These are phyloP conservation scores for Podocnemis expansa DNA, from an alignment of 2,113 vertebrate species.

Conservation along the genomic window DNA sequence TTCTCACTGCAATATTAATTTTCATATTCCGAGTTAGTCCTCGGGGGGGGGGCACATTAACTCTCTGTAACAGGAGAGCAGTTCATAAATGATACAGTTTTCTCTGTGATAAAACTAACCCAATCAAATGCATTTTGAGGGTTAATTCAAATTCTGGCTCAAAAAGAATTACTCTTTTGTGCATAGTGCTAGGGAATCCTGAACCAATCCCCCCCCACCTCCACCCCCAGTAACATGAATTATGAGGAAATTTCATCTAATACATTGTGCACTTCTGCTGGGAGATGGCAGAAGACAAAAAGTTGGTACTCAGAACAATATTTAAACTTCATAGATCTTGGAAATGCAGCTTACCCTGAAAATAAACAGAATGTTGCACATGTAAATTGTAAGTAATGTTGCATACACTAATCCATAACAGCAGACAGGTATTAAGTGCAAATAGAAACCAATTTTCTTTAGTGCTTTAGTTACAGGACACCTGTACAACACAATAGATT, in stretches of 20 bases:
- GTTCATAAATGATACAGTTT: accelerated
- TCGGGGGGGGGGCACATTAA: accelerated
- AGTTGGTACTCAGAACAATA: background rate
- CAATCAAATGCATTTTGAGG: background rate
- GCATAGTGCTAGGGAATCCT: constrained; percentile 8
- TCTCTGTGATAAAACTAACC: background rate
- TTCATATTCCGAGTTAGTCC: accelerated
- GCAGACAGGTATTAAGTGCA: constrained; percentile 46
- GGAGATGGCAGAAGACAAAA: background rate
- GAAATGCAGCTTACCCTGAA: background rate
- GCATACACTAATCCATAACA: constrained; percentile 21
- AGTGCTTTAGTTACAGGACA: constrained; percentile 70
- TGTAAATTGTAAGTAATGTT: constrained; percentile 34
- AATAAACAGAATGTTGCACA: background rate
- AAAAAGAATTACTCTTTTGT: constrained; percentile 49
- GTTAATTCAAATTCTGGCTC: constrained; percentile 18
- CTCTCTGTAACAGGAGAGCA: background rate
- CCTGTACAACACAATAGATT: constrained; percentile 63
- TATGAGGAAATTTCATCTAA: constrained; percentile 6
- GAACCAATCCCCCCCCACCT: background rate
- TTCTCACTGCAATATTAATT: background rate
- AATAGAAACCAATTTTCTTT: constrained; percentile 78
- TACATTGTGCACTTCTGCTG: background rate
- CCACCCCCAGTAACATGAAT: background rate
- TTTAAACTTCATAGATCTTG: constrained; percentile 30